Percentiles rank a stretch among this genome's conserved stretches.
phyloP scores from a whole-genome alignment of 2,888 invertebrate species.

The Selenia dentaria region DNA sequence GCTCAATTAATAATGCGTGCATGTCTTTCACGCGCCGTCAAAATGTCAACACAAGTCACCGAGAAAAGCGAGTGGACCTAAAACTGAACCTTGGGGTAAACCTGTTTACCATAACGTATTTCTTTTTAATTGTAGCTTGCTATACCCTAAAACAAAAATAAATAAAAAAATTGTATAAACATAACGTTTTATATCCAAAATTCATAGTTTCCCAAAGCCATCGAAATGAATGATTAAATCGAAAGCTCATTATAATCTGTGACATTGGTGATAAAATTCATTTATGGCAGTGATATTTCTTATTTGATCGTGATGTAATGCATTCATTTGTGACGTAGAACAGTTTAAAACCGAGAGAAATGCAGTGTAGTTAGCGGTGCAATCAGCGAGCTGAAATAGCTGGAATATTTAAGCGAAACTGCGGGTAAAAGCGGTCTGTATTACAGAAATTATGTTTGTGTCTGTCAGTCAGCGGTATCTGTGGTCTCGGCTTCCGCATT shows the following conservation, averaged over 20 bases:
- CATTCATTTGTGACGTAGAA: conserved; percentile 29
- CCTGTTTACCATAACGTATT: conserved; percentile 1
- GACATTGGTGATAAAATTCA: conserved; percentile 15
- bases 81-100: conserved; percentile 14
- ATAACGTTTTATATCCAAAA: conserved; percentile 9
- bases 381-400: conserved; percentile 35
- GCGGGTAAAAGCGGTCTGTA: conserved; percentile 37
- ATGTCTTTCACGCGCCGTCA: conserved; percentile 12
- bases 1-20: conserved; percentile 10
- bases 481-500: conserved; percentile 59
- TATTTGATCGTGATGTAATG: conserved; percentile 24
- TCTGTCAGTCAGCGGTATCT: conserved; percentile 46
- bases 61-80: conserved; percentile 13
- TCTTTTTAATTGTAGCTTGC: background rate
- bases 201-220: conserved; percentile 3
- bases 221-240: conserved; percentile 22
- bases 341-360: conserved; percentile 31
- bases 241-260: conserved; percentile 23
- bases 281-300: conserved; percentile 19
- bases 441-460: conserved; percentile 38
- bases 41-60: conserved; percentile 14
- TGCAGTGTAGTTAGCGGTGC: conserved; percentile 30
- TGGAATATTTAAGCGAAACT: conserved; percentile 35
- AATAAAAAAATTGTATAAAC: conserved; percentile 3
- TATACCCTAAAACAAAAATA: background rate